Evolutionary conservation across 2,797 vertebrate genomes (phyloP), one percentile per base, ranked within the genome.

Genomic region (Trachops cirrhosus): DNA sequence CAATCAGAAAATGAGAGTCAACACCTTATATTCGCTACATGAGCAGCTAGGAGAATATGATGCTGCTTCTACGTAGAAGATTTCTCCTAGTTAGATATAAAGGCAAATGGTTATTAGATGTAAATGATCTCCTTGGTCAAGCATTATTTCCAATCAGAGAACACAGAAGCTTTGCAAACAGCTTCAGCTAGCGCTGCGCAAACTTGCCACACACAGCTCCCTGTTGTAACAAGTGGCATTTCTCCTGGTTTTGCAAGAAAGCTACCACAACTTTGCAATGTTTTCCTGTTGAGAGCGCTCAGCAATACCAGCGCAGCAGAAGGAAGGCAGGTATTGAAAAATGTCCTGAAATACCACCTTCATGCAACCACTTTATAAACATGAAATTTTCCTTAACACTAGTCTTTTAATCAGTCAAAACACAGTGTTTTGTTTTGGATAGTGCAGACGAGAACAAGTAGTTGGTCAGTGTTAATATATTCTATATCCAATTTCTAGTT

Each of bases 231-330:
- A 88, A 22, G 6, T 12, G 18, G 21, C 29, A 0, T 24, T 12
- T 19, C 48, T 59, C n/a, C 14, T 46, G 24, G 73, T 95, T 83
- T 82, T 59, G 52, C 37, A 83, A 94, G 80, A 75, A 86, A 32
- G 14, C 39, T 57, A 26, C 32, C 22, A 6, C 7, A 50, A 54
- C 41, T 67, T 21, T 67, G 95, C 78, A 89, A 86, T 71, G 15
- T 37, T 26, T 86, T 85, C 93, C 84, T 75, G 34, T 71, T 39
- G 29, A 32, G 6, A 83, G 19, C 2, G 11, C 32, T 64, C 39
- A 85, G 50, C 71, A 92, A 68, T 21, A 22, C 3, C 62, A 86
- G 34, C 21, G 7, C 24, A 46, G 44, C 14, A 32, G 34, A 50
- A 93, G 29, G 39, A 75, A 54, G 79, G 29, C 0, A 4, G 67